Base-by-base conservation (phyloP, 2,888 invertebrate genomes). In the Isotomurus palustris region DNA sequence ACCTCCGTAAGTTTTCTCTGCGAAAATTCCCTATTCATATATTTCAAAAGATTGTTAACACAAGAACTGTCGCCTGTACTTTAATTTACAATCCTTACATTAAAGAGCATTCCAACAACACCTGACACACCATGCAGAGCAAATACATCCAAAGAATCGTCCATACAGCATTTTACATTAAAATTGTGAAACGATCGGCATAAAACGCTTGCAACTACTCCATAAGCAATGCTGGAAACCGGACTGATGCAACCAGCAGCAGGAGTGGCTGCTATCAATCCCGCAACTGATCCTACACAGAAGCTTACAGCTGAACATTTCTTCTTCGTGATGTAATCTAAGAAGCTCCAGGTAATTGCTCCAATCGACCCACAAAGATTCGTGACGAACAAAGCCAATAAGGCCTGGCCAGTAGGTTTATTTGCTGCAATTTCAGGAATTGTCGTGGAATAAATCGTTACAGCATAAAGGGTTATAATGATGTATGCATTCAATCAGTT, bases 171-270 rank as follows among this genome's bases (percentile, higher is more conserved):
- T 5, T 36, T 12, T 24, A 10, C 14, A 14, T 50, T 50, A 5
- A 38, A 12, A 3, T 5, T 52, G 55, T 14, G 22, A 24, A 4
- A n/a, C 19, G 51, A 22, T 36, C 62, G 49, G 43, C 69, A 67
- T 21, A 47, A 32, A 6, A 58, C 0, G 1, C 62, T 51, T 5
- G 64, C 57, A 0, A 58, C 22, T 0, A 60, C n/a, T 32, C 67
- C 67, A 45, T 67, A 66, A 2, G 54, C 64, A 2, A 66, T 28
- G 10, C 57, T 57, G 12, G 67, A 63, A 12, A 58, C 19, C 6
- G 66, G 66, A 22, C 56, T 47, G 2, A 68, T 62, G 44, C 47
- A 68, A n/a, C 68, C 68, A 10, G 61, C 65, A 1, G 60, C 66
- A 8, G 66, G 65, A 5, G 64, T 64, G 19, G 60, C 60, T 2